Evolutionary conservation across 2,888 invertebrate species (phyloP).

Genomic region (Drosophila stalkeri): DNA sequence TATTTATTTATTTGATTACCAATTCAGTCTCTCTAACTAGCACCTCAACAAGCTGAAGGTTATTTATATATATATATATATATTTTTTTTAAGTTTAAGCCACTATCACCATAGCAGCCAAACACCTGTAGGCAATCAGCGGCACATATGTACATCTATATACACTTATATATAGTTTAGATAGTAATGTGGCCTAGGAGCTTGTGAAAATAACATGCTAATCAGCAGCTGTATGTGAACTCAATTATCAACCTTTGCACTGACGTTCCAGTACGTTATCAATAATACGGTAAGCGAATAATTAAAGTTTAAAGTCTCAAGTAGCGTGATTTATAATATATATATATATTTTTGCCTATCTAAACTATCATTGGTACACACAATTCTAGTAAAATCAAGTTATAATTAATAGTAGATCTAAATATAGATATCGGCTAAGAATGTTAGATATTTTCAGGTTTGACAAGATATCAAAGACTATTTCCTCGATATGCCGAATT

Average conservation of each 20-base stretch:
- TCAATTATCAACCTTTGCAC: conserved; percentile 51
- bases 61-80: not conserved
- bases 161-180: not conserved
- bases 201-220: conserved; percentile 30
- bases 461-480: not conserved
- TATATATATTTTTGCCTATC: not conserved
- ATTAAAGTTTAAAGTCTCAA: conserved; percentile 26
- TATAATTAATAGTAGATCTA: not conserved
- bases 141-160: not conserved
- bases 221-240: conserved; percentile 37
- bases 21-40: not conserved
- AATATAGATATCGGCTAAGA: not conserved
- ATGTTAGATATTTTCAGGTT: not conserved
- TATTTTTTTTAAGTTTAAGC: not conserved
- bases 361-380: not conserved
- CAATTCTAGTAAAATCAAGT: not conserved
- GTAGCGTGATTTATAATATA: not conserved
- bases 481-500: not conserved
- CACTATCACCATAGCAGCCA: not conserved
- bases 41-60: not conserved
- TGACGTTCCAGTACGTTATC: conserved; percentile 35
- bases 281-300: conserved; percentile 15
- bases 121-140: conserved; percentile 26
- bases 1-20: not conserved
- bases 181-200: conserved; percentile 11